A percentile compares a stretch with the other conserved stretches of the same genome.
These are phyloP conservation scores for Agriotes lineatus DNA, from an alignment of 2,888 invertebrate species.

Conservation along the genomic window DNA sequence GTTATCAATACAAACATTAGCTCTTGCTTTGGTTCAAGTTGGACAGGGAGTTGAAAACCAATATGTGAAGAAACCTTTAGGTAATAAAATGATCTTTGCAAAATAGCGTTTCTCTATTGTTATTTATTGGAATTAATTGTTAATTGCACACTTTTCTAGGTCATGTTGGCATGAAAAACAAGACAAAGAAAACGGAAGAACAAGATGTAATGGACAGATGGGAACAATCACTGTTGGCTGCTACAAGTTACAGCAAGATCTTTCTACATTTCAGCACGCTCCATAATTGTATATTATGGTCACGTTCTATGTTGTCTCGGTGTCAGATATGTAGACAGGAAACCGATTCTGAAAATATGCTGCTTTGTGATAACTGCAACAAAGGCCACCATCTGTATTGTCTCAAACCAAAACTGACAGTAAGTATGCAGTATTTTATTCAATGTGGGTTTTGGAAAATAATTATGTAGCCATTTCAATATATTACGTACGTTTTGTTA, in stretches of 20 bases:
- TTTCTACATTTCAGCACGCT: conserved; percentile 88
- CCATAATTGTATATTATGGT: conserved; percentile 89
- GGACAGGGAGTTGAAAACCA: conserved; percentile 85
- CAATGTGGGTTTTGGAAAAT: no score
- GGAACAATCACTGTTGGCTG: conserved; percentile 88
- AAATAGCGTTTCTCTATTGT: no score
- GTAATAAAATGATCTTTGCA: conserved; percentile 63
- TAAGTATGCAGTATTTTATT: conserved; percentile 59
- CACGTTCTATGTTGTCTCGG: conserved; percentile 86
- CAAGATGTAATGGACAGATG: conserved; percentile 73
- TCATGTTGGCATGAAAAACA: conserved; percentile 50
- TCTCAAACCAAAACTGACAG: conserved; percentile 89
- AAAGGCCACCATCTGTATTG: conserved; percentile 96
- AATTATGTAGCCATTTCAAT: no score
- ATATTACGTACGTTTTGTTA: no score
- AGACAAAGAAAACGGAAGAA: conserved; percentile 55
- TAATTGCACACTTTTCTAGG: conserved; percentile 43
- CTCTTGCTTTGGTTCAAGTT: conserved; percentile 87
- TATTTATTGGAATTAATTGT: no score
- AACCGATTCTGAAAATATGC: conserved; percentile 91
- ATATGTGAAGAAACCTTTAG: conserved; percentile 87
- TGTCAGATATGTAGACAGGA: conserved; percentile 89
- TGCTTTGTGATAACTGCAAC: conserved; percentile 94
- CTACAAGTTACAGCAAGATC: conserved; percentile 84
- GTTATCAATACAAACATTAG: conserved; percentile 77